Percentiles rank a stretch among this genome's conserved stretches.
phyloP scores from a whole-genome alignment of 2,888 invertebrate genomes.

The Pelosia muscerda region DNA sequence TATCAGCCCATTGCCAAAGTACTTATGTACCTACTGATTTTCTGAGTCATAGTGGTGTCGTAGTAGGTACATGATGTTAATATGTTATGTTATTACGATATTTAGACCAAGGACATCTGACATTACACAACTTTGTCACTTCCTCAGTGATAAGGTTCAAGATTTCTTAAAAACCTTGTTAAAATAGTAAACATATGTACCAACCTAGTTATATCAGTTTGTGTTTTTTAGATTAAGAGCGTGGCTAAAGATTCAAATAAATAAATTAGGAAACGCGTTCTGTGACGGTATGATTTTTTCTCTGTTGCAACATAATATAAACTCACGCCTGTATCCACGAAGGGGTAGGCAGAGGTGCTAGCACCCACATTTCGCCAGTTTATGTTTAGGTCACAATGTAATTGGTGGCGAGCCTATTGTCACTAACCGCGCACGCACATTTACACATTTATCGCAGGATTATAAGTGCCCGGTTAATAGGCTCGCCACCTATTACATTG shows the following conservation, averaged over 20 bases:
- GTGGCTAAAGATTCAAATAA: neutral
- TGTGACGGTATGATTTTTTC: neutral
- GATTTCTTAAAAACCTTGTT: slow-evolving; percentile 26
- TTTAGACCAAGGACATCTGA: slow-evolving; percentile 41
- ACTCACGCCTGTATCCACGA: too few species aligned
- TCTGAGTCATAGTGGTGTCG: neutral
- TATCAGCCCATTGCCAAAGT: neutral
- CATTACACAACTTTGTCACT: slow-evolving; percentile 46
- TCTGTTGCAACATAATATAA: too few species aligned
- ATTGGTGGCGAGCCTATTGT: too few species aligned
- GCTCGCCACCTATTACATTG: too few species aligned
- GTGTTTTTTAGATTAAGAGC: neutral
- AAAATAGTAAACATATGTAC: neutral
- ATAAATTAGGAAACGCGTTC: neutral
- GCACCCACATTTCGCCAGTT: too few species aligned
- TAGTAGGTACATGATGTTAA: neutral
- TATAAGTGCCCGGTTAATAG: too few species aligned
- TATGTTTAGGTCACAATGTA: too few species aligned
- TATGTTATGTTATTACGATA: slow-evolving; percentile 23
- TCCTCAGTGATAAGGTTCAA: slow-evolving; percentile 32
- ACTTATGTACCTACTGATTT: too few species aligned
- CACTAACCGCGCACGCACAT: too few species aligned
- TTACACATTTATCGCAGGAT: too few species aligned
- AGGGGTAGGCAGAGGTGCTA: too few species aligned
- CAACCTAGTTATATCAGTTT: neutral